Evolutionary conservation across 2,888 invertebrate species (phyloP).

Genomic region (Gastrophysa polygoni): DNA sequence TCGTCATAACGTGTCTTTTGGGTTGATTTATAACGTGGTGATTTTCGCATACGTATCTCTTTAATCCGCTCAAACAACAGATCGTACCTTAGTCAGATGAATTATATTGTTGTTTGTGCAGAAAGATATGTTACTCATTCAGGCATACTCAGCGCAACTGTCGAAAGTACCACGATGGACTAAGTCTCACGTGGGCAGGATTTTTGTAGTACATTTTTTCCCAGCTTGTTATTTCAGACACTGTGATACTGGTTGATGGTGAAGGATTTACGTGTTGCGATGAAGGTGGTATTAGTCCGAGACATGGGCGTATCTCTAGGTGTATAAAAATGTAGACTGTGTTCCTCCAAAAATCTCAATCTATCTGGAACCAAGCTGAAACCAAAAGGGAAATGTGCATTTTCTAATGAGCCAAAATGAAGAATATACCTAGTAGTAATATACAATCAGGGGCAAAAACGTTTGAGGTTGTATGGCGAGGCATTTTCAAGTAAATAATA

Average conservation of each 20-base stretch:
- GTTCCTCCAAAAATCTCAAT: no score
- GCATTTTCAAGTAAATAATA: no score
- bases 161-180: background rate
- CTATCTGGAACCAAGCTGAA: no score
- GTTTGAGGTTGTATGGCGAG: no score
- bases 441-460: no score
- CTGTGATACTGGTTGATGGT: background rate
- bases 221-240: background rate
- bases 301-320: no score
- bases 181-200: background rate
- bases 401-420: no score
- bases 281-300: background rate
- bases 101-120: constrained; percentile 18
- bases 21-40: constrained; percentile 38
- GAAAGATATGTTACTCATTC: constrained; percentile 19
- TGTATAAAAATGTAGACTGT: no score
- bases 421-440: no score
- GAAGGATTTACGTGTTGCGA: background rate
- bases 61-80: constrained; percentile 26
- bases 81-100: constrained; percentile 14
- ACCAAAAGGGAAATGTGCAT: no score
- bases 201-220: background rate
- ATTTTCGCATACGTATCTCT: constrained; percentile 35
- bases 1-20: constrained; percentile 19
- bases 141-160: no score